Conservation (phyloP, 1,140 invertebrate genomes). For the Aleiodes sp. region DNA sequence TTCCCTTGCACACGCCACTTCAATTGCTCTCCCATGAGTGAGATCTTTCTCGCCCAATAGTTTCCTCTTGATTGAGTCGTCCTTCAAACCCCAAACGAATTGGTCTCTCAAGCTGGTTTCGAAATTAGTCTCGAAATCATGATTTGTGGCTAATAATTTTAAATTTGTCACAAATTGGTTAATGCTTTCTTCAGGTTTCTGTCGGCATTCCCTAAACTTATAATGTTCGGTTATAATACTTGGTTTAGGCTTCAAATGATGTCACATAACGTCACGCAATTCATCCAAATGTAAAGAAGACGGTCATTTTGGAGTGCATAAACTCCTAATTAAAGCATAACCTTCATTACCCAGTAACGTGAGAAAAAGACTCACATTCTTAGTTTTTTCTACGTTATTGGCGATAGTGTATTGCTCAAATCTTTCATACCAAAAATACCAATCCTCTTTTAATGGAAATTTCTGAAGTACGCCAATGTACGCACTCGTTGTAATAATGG, state of each 20-base stretch:
- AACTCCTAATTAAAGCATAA: too few species aligned
- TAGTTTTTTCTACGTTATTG: too few species aligned
- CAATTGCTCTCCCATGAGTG: not conserved
- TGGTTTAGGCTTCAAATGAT: not conserved
- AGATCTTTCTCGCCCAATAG: not conserved
- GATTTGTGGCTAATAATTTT: not conserved
- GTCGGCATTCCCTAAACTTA: not conserved
- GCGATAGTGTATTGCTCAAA: too few species aligned
- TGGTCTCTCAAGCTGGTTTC: conserved; percentile 8
- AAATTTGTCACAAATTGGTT: not conserved
- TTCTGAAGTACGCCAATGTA: too few species aligned
- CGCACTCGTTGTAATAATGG: too few species aligned
- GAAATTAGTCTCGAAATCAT: not conserved
- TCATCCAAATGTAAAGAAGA: too few species aligned
- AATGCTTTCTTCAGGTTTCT: not conserved
- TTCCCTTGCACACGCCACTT: not conserved
- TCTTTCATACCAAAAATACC: too few species aligned
- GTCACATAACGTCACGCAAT: too few species aligned
- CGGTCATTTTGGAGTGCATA: too few species aligned
- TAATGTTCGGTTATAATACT: not conserved
- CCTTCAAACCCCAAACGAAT: conserved; percentile 11
- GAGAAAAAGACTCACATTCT: too few species aligned
- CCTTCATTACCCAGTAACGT: too few species aligned
- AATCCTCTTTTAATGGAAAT: too few species aligned
- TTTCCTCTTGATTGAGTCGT: conserved; percentile 2